Evolutionary conservation across 2,888 invertebrate genomes (phyloP).

Genomic region (Drymonia ruficornis): DNA sequence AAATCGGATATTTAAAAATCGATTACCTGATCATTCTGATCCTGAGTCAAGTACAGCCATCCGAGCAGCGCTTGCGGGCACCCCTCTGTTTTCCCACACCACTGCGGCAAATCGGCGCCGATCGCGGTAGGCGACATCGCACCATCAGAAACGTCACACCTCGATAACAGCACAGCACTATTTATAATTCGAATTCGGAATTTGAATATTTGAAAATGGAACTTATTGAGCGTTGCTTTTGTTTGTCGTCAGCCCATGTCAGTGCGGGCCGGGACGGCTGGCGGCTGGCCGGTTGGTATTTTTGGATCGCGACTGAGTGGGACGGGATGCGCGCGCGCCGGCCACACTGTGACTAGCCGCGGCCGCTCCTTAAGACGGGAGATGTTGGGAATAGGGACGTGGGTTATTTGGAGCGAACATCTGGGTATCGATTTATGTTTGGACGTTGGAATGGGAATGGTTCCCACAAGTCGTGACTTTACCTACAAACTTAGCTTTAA

Average conservation of each 20-base stretch:
- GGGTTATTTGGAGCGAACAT: constrained; percentile 6
- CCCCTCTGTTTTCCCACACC: constrained; percentile 72
- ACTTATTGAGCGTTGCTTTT: constrained; percentile 29
- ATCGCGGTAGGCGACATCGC: constrained; percentile 77
- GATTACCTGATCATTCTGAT: constrained; percentile 78
- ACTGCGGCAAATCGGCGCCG: constrained; percentile 73
- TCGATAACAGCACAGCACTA: constrained; percentile 19
- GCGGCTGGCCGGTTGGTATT: constrained; percentile 49
- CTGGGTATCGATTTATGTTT: constrained; percentile 22
- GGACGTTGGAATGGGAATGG: too few species aligned
- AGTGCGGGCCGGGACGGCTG: constrained; percentile 54
- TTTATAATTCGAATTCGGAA: constrained; percentile 2
- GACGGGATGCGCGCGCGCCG: constrained; percentile 78
- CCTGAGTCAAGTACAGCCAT: constrained; percentile 74
- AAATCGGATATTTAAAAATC: constrained; percentile 6
- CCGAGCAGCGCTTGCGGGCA: constrained; percentile 73
- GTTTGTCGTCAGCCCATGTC: constrained; percentile 58
- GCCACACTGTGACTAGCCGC: constrained; percentile 64
- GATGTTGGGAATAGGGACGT: constrained; percentile 64
- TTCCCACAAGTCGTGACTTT: too few species aligned
- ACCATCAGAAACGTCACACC: constrained; percentile 48
- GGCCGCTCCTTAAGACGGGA: constrained; percentile 79
- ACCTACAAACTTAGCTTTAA: too few species aligned
- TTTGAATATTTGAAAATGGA: constrained; percentile 1
- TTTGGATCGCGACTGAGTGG: constrained; percentile 62